A percentile compares a stretch with the other conserved stretches of the same genome.
Evolutionary conservation across 1,140 invertebrate genomes (phyloP).

Genomic region (Cecropterus lyciades): DNA sequence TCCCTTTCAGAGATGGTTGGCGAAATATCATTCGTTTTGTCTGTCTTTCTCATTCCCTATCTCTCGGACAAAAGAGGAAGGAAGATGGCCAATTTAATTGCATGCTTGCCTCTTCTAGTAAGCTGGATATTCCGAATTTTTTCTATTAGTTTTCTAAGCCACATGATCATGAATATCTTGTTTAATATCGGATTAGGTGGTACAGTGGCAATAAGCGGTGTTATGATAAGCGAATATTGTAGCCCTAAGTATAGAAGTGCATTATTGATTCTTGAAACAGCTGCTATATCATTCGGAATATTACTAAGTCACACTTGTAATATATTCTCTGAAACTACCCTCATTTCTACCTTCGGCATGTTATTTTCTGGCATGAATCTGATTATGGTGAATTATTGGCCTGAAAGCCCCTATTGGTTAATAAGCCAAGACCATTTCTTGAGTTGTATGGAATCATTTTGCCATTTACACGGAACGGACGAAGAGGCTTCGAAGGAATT

Average conservation of each 20-base stretch:
- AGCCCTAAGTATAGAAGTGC: conserved; percentile 24
- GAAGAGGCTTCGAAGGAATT: conserved; percentile 25
- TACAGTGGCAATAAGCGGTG: conserved; percentile 16
- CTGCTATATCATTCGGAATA: conserved; percentile 27
- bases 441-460: conserved; percentile 23
- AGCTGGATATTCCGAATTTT: conserved; percentile 22
- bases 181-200: conserved; percentile 26
- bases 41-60: conserved; percentile 28
- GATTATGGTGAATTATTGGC: conserved; percentile 20
- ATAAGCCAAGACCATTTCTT: conserved; percentile 25
- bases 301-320: conserved; percentile 22
- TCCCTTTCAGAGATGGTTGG: conserved; percentile 25
- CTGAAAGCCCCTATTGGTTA: conserved; percentile 27
- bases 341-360: conserved; percentile 24
- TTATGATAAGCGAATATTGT: conserved; percentile 26
- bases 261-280: conserved; percentile 24
- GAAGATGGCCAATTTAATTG: conserved; percentile 16
- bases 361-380: conserved; percentile 11
- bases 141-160: conserved; percentile 3
- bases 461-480: conserved; percentile 22
- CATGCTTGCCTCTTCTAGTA: conserved; percentile 2
- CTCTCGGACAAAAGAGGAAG: conserved; percentile 20
- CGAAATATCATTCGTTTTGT: conserved; percentile 16
- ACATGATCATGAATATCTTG: conserved; percentile 8
- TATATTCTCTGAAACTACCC: conserved; percentile 15